These are phyloP conservation scores for Phymorhynchus buccinoides DNA, from an alignment of 1,140 invertebrate species.

Conservation along the genomic window DNA sequence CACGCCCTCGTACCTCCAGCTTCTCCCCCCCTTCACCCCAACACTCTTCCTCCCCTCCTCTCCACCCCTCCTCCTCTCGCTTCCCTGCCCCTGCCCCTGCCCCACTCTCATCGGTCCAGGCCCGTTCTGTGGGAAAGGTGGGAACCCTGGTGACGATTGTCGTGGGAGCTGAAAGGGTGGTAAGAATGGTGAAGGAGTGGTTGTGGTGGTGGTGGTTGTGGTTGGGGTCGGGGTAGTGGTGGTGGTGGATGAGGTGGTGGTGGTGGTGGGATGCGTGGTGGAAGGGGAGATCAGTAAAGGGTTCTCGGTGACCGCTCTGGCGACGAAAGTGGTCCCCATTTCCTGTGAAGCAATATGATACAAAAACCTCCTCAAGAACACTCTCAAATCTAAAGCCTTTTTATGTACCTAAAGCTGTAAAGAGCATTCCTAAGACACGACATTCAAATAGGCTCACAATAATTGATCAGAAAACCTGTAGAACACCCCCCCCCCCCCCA, in stretches of 20 bases:
- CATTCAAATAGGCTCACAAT: too few species aligned
- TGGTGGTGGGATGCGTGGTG: background rate
- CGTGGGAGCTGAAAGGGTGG: background rate
- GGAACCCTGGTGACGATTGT: background rate
- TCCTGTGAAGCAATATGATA: too few species aligned
- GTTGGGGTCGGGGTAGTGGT: background rate
- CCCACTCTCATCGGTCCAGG: too few species aligned
- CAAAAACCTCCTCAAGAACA: too few species aligned
- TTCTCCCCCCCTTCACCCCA: background rate
- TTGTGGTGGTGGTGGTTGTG: conserved; percentile 14
- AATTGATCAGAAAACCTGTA: too few species aligned
- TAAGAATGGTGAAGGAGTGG: background rate
- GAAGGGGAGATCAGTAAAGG: too few species aligned
- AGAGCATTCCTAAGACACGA: too few species aligned
- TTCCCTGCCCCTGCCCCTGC: background rate
- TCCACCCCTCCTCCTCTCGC: background rate
- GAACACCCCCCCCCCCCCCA: too few species aligned
- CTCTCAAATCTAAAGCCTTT: too few species aligned
- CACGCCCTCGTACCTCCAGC: background rate
- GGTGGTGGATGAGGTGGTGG: background rate
- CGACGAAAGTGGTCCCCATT: background rate
- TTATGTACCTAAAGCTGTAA: too few species aligned
- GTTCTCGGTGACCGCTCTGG: background rate
- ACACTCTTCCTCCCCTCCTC: background rate
- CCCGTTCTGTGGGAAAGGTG: background rate